Conservation (phyloP, 2,888 invertebrate species). For the Onchidella celtica region DNA sequence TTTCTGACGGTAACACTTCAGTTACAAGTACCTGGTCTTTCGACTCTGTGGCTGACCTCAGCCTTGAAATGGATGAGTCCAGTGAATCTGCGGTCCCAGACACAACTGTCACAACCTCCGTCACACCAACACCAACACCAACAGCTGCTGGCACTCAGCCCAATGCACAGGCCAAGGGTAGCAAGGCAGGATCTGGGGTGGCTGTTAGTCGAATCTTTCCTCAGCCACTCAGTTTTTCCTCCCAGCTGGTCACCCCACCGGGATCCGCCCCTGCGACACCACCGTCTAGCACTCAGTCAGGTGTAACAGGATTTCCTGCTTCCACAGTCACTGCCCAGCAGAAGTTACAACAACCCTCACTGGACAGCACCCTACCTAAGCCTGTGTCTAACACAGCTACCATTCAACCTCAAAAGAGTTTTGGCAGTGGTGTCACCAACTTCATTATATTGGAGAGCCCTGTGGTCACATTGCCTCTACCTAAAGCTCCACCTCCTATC, state of each 20-base stretch:
- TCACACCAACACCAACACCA: constrained; percentile 2
- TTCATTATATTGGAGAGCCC: constrained; percentile 44
- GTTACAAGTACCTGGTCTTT: constrained; percentile 41
- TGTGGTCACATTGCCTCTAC: constrained; percentile 32
- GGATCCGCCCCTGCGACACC: neutral
- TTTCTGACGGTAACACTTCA: constrained; percentile 38
- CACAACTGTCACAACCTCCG: neutral
- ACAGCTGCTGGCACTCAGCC: constrained; percentile 2
- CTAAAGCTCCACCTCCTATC: constrained; percentile 1
- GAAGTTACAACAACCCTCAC: constrained; percentile 27
- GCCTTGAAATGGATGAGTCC: constrained; percentile 38
- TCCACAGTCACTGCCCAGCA: neutral
- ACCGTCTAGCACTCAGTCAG: constrained; percentile 23
- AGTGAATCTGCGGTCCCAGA: constrained; percentile 30
- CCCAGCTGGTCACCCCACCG: neutral
- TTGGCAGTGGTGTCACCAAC: neutral
- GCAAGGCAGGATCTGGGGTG: neutral
- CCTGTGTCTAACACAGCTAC: constrained; percentile 19
- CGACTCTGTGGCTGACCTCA: constrained; percentile 46
- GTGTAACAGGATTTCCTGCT: neutral
- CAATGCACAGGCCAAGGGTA: neutral
- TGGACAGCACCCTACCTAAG: constrained; percentile 29
- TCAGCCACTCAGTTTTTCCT: constrained; percentile 7
- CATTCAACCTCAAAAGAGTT: neutral
- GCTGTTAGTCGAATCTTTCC: constrained; percentile 3